These are phyloP conservation scores for Bubo bubo DNA, from an alignment of 2,113 vertebrate species.

Conservation along the genomic window DNA sequence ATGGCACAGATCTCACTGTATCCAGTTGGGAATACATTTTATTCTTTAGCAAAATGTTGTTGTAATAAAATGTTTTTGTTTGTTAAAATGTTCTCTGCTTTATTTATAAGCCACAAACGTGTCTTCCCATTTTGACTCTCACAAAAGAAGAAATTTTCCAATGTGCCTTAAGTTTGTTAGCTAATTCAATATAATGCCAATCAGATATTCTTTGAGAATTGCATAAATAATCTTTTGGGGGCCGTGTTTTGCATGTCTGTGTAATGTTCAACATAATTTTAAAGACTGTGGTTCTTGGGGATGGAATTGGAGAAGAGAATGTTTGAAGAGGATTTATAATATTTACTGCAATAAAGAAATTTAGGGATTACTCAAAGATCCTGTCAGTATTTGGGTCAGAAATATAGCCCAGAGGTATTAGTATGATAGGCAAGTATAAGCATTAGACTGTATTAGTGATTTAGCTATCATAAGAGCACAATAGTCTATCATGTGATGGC, in stretches of 20 bases:
- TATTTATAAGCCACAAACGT: constrained; percentile 53
- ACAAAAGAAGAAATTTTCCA: constrained; percentile 58
- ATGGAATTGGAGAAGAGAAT: background rate
- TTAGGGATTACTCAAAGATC: constrained; percentile 67
- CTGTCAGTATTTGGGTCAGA: constrained; percentile 69
- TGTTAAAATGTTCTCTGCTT: constrained; percentile 44
- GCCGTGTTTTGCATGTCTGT: background rate
- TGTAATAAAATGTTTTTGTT: constrained; percentile 63
- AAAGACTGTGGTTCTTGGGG: constrained; percentile 17
- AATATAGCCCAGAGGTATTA: constrained; percentile 41
- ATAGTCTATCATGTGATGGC: constrained; percentile 38
- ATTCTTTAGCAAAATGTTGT: constrained; percentile 61
- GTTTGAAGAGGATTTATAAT: constrained; percentile 64
- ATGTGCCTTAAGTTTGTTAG: constrained; percentile 41
- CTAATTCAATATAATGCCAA: constrained; percentile 56
- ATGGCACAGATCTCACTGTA: background rate
- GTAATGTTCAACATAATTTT: constrained; percentile 37
- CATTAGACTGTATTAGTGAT: constrained; percentile 71
- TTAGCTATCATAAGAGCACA: constrained; percentile 63
- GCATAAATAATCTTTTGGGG: constrained; percentile 44
- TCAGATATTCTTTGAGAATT: constrained; percentile 48
- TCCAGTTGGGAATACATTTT: constrained; percentile 48
- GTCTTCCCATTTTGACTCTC: constrained; percentile 27
- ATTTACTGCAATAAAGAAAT: constrained; percentile 66
- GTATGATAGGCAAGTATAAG: constrained; percentile 42